Evolutionary conservation across 2,113 vertebrate genomes (phyloP).

Genomic region (Gila orcuttii): DNA sequence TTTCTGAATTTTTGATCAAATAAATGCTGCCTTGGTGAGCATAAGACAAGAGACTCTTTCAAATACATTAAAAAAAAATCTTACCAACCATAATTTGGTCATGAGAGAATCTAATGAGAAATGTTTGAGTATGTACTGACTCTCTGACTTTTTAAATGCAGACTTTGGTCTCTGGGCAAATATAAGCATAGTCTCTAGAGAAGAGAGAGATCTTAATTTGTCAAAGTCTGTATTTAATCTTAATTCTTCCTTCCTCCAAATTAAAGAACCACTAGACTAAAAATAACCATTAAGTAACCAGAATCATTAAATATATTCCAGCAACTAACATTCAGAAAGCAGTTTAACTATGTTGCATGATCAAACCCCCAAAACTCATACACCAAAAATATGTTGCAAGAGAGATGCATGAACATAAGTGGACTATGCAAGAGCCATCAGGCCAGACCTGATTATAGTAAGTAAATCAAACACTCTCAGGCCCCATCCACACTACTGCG

Average conservation of each 20-base stretch:
- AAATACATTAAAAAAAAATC: no score
- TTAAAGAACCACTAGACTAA: background rate
- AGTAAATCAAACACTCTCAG: background rate
- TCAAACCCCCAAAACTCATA: background rate
- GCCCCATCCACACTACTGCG: no score
- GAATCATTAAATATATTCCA: background rate
- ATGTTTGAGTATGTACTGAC: background rate
- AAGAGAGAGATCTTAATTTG: background rate
- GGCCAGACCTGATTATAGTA: background rate
- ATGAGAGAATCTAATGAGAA: background rate
- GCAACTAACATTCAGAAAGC: background rate
- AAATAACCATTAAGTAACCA: background rate
- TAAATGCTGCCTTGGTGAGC: no score
- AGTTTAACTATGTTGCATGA: background rate
- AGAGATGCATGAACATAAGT: background rate
- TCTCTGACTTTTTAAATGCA: background rate
- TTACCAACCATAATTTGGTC: background rate
- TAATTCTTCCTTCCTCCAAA: background rate
- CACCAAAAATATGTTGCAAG: background rate
- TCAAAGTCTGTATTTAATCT: background rate
- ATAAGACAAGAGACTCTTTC: no score
- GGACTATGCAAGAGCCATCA: slow-evolving; percentile 1
- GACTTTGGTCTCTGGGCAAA: background rate
- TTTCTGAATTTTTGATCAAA: no score
- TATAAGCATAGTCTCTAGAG: background rate